Conservation (phyloP, 2,797 vertebrate species). For the Myripristis jacobus region DNA sequence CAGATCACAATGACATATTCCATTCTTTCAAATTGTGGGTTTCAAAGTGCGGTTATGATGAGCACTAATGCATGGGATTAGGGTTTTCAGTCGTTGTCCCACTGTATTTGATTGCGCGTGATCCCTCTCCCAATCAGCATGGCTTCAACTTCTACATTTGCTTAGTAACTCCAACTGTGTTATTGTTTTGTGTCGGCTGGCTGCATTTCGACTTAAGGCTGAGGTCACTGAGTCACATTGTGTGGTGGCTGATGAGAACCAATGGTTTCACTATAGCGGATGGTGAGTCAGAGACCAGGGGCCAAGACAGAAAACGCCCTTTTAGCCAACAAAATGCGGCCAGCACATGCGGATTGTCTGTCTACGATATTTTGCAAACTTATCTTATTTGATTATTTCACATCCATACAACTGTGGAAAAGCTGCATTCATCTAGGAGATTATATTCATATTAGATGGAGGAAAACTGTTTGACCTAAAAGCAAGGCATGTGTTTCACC, state of each 20-base stretch:
- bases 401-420: conserved; percentile 56
- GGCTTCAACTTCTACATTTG: conserved; percentile 40
- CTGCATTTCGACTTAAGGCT: conserved; percentile 62
- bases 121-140: conserved; percentile 20
- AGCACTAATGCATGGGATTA: conserved; percentile 43
- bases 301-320: conserved; percentile 63
- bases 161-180: conserved; percentile 71
- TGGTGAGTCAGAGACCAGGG: conserved; percentile 69
- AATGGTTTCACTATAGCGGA: conserved; percentile 57
- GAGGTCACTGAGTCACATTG: conserved; percentile 70
- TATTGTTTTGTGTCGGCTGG: conserved; percentile 60
- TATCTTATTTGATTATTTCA: conserved; percentile 57
- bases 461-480: neutral
- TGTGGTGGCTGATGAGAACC: conserved; percentile 72
- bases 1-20: conserved; percentile 41
- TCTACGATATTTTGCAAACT: conserved; percentile 42
- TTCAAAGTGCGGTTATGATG: conserved; percentile 39
- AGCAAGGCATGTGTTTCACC: neutral
- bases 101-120: conserved; percentile 13
- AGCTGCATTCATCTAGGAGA: conserved; percentile 17
- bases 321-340: conserved; percentile 65
- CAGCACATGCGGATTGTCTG: conserved; percentile 26
- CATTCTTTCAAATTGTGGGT: conserved; percentile 48
- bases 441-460: conserved; percentile 37
- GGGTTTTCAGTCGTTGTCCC: conserved; percentile 37